Conservation (phyloP, 2,888 invertebrate genomes). For the Portevinia maculata region DNA sequence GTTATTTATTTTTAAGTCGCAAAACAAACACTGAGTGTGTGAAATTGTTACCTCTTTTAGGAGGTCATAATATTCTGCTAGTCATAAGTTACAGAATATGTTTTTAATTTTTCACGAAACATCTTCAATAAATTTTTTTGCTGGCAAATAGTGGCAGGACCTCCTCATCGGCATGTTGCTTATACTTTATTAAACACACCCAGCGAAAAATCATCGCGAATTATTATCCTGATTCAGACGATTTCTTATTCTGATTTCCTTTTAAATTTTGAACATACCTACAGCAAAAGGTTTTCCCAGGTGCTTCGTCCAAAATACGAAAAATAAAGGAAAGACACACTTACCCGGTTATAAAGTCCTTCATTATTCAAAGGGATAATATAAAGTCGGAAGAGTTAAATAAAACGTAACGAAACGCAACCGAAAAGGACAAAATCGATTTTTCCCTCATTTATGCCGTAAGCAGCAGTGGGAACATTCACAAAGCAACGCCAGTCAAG, state of each 20-base stretch:
- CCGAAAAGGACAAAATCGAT: slow-evolving; percentile 61
- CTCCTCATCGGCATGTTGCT: slow-evolving; percentile 11
- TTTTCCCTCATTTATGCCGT: slow-evolving; percentile 49
- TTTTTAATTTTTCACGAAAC: slow-evolving; percentile 5
- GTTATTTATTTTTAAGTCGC: slow-evolving; percentile 16
- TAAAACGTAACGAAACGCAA: slow-evolving; percentile 59
- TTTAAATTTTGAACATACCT: slow-evolving; percentile 32
- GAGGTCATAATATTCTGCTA: background rate
- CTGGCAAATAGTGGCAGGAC: background rate
- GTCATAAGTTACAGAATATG: background rate
- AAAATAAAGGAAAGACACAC: slow-evolving; percentile 17
- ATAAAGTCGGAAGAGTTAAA: slow-evolving; percentile 45
- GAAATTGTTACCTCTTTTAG: slow-evolving; percentile 12
- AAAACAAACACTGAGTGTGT: slow-evolving; percentile 8
- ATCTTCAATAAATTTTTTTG: slow-evolving; percentile 38
- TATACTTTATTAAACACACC: slow-evolving; percentile 60
- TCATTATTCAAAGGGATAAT: slow-evolving; percentile 55
- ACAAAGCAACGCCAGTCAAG: slow-evolving; percentile 5
- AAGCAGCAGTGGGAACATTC: background rate
- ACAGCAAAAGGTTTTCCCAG: slow-evolving; percentile 50
- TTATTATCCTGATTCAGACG: slow-evolving; percentile 57
- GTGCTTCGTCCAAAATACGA: slow-evolving; percentile 20
- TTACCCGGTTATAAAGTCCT: slow-evolving; percentile 27
- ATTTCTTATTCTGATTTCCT: slow-evolving; percentile 69
- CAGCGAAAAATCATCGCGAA: slow-evolving; percentile 44